These are phyloP conservation scores for Sphyrna mokarran DNA, from an alignment of 2,113 vertebrate genomes.

Conservation along the genomic window DNA sequence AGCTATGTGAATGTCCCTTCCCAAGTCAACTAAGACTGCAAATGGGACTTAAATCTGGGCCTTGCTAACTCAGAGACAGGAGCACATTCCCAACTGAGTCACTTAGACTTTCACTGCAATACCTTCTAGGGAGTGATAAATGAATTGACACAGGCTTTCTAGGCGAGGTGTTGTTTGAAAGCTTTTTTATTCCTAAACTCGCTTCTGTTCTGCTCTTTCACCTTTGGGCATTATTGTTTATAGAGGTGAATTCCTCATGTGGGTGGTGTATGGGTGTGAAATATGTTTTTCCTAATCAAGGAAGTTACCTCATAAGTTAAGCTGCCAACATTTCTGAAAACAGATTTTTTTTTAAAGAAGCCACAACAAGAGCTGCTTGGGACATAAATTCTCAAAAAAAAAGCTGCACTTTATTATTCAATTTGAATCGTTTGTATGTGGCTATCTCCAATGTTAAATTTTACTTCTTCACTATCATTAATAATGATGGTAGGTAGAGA, in stretches of 20 bases:
- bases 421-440: not conserved
- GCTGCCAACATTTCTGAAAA: not conserved
- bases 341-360: not conserved
- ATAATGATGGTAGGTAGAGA: not conserved
- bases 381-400: not conserved
- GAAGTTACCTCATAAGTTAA: not conserved
- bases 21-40: not conserved
- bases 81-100: not conserved
- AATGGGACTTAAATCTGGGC: not conserved
- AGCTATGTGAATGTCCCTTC: not conserved
- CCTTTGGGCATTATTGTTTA: not conserved
- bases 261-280: not conserved
- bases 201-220: not conserved
- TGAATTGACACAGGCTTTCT: not conserved
- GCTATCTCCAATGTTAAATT: slow-evolving; percentile 2
- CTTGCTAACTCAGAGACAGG: not conserved
- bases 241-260: slow-evolving; percentile 17
- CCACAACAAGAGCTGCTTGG: not conserved
- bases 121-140: not conserved
- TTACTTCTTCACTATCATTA: not conserved
- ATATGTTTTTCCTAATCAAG: not conserved
- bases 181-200: not conserved
- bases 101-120: not conserved
- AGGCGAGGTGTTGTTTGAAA: not conserved
- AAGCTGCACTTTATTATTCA: not conserved